Evolutionary conservation across 2,113 vertebrate species (phyloP).

Genomic region (Neotragus moschatus): DNA sequence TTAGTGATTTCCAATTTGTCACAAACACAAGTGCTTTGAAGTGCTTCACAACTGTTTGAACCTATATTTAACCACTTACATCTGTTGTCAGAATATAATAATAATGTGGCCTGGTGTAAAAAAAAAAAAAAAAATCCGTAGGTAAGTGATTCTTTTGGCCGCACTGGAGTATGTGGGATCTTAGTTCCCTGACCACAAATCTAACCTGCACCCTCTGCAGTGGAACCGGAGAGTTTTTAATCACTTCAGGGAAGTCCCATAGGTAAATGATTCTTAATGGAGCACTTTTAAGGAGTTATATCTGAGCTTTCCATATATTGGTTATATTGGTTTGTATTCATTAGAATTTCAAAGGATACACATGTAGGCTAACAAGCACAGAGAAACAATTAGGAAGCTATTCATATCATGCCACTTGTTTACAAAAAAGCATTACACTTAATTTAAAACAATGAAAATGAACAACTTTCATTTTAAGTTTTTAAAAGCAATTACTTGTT

Average conservation of each 20-base stretch:
- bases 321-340: not conserved
- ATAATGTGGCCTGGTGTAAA: not conserved
- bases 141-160: not conserved
- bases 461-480: constrained; percentile 78
- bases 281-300: not conserved
- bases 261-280: not conserved
- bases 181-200: not conserved
- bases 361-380: constrained; percentile 50
- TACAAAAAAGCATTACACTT: constrained; percentile 76
- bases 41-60: not conserved
- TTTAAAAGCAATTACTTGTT: constrained; percentile 97
- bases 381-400: constrained; percentile 73
- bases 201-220: not conserved
- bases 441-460: constrained; percentile 76
- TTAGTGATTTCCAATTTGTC: constrained; percentile 16
- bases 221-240: not conserved
- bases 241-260: not conserved
- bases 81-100: constrained; percentile 6
- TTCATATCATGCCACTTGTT: constrained; percentile 76
- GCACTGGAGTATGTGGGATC: not conserved
- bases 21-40: constrained; percentile 26
- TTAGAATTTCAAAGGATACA: constrained; percentile 22
- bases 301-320: not conserved
- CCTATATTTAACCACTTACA: not conserved
- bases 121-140: not conserved